Base-by-base conservation (phyloP, 2,888 invertebrate genomes). In the Leptodirus hochenwartii region DNA sequence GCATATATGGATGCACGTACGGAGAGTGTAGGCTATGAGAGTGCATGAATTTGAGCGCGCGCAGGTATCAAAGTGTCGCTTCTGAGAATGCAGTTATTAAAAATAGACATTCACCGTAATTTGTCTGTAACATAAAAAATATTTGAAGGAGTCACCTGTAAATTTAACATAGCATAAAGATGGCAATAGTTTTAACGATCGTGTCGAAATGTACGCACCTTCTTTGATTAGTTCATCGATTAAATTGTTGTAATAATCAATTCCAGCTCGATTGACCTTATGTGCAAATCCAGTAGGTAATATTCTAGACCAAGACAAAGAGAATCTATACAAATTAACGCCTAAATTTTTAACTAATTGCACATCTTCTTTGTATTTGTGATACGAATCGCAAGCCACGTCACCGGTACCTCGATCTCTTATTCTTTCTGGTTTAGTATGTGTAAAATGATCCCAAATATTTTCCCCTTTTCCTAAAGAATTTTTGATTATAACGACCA, bases 171-270 rank as follows among this genome's bases (percentile, higher is more conserved):
- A 14, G 48, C 35, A n/a, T n/a, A n/a, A n/a, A 2, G 46, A 43
- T 3, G 54, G 46, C 34, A 51, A 39, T 2, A 65, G 65, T 27
- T 46, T 41, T 32, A 76, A 66, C n/a, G n/a, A n/a, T n/a, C n/a
- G n/a, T n/a, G n/a, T n/a, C n/a, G n/a, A n/a, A n/a, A n/a, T n/a
- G n/a, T n/a, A n/a, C n/a, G n/a, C n/a, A n/a, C 58, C 59, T 30
- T 61, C 57, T 2, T 51, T 57, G 5, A 73, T 38, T 5, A 84
- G 58, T 42, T 70, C 75, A 43, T 79, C 60, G 30, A 87, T 75
- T 25, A 88, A 53, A 39, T 72, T 65, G 43, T 69, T 72, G 50
- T 88, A 88, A 52, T 82, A 81, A 33, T 66, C 56, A 8, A 87
- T 59, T 11, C 80, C 87, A 2, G 64, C 60, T 22, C 61, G 55